Conservation (phyloP, 2,797 vertebrate genomes). For the Lemur catta region DNA sequence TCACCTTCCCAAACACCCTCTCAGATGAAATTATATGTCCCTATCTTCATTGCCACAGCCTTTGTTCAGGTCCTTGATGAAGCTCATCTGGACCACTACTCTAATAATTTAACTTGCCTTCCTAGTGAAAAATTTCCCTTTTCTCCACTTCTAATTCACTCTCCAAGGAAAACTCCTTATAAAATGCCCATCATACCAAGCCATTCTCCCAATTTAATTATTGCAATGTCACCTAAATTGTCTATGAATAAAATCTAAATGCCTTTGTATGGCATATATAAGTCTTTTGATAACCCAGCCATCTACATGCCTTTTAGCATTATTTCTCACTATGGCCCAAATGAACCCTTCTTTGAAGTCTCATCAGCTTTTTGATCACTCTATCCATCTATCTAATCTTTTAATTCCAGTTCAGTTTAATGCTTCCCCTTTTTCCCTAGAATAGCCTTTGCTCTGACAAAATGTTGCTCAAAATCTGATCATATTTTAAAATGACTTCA, state of each 20-base stretch:
- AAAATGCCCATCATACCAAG: background rate
- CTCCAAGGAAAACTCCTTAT: background rate
- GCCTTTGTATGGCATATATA: background rate
- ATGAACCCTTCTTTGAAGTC: background rate
- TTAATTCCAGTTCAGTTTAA: background rate
- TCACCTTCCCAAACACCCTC: background rate
- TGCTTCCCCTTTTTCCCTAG: background rate
- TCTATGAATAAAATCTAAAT: background rate
- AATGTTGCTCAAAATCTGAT: background rate
- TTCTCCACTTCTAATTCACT: background rate
- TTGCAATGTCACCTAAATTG: background rate
- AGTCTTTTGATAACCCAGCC: background rate
- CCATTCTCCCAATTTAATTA: background rate
- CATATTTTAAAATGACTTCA: background rate
- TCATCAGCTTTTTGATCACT: background rate
- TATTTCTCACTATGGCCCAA: background rate
- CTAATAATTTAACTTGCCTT: background rate
- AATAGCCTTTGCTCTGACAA: background rate
- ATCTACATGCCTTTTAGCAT: background rate
- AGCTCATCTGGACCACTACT: background rate
- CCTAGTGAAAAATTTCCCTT: background rate
- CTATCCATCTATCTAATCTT: background rate
- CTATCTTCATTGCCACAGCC: too few relatives aligned
- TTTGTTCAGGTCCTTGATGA: background rate
- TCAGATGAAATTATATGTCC: background rate